Evolutionary conservation across 1,140 invertebrate species (phyloP), one percentile per base, ranked within the genome.

Genomic region (Microplitis mediator): DNA sequence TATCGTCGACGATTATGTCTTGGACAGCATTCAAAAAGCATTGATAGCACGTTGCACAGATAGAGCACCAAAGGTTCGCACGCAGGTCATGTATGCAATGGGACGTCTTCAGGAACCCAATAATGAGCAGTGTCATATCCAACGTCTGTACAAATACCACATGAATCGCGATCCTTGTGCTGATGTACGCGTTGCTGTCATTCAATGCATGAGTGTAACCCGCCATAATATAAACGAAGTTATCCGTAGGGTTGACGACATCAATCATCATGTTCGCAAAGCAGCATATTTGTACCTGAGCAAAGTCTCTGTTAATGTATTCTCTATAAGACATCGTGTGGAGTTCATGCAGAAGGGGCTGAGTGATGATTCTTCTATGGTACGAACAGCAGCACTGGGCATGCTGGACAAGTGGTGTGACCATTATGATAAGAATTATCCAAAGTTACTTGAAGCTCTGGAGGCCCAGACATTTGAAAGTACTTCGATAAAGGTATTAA

Each of bases 11-110:
- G 93, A 95, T 86, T 88, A 89, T 2, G 83, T 95, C 0, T 95
- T 91, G 82, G 91, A 94, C 74, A 90, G 90, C 72, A 91, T 95
- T 39, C 90, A 91, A 56, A 84, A 87, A 13, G 90, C 89, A 50
- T 94, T 95, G 93, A 86, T 92, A 6, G 89, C 91, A 34, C 81
- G 93, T 45, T 84, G 94, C 4, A 84, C 92, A 85, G 94, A 95
- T 79, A 91, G 89, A 35, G 89, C 91, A n/a, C 88, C 93, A 4
- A 89, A 90, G 73, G 93, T 96, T 0, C 86, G 95, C 52, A 90
- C 91, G 50, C 92, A 95, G 79, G 95, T 95, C 13, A 91, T 95
- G 0, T 80, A 91, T 35, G 94, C 94, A n/a, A 85, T 97, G 14
- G 90, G 92, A 23, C 88, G 95, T 51, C 86, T 97, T 3, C 95